phyloP scores from a whole-genome alignment of 2,797 vertebrate genomes.

The Manis crassicaudata region DNA sequence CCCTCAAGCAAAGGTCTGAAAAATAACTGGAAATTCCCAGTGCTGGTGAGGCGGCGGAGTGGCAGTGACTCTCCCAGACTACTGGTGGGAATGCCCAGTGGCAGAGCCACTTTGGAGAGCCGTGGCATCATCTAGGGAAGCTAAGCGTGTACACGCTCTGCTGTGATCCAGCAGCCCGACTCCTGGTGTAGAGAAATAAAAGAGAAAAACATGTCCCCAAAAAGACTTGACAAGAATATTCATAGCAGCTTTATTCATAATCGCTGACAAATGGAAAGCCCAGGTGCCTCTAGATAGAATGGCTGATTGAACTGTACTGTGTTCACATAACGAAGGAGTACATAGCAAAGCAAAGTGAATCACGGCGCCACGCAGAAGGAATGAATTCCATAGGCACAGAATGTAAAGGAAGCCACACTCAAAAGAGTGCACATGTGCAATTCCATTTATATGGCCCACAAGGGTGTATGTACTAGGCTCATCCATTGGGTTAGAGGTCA shows the following conservation, averaged over 20 bases:
- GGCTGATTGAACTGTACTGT: neutral
- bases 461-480: neutral
- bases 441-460: rapidly evolving
- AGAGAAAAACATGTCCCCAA: neutral
- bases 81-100: rapidly evolving
- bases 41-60: rapidly evolving
- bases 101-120: neutral
- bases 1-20: neutral
- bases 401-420: rapidly evolving
- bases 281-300: rapidly evolving
- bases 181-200: neutral
- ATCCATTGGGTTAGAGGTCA: neutral
- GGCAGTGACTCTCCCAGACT: no score
- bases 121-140: rapidly evolving
- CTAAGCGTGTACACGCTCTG: rapidly evolving
- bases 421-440: rapidly evolving
- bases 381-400: rapidly evolving
- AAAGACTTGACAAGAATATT: neutral
- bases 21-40: neutral
- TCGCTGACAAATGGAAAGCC: neutral
- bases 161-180: neutral
- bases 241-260: neutral
- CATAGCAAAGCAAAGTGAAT: neutral
- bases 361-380: rapidly evolving
- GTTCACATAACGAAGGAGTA: rapidly evolving